Evolutionary conservation across 1,140 invertebrate genomes (phyloP), one percentile per base, ranked within the genome.

Genomic region (Euwallacea similis): DNA sequence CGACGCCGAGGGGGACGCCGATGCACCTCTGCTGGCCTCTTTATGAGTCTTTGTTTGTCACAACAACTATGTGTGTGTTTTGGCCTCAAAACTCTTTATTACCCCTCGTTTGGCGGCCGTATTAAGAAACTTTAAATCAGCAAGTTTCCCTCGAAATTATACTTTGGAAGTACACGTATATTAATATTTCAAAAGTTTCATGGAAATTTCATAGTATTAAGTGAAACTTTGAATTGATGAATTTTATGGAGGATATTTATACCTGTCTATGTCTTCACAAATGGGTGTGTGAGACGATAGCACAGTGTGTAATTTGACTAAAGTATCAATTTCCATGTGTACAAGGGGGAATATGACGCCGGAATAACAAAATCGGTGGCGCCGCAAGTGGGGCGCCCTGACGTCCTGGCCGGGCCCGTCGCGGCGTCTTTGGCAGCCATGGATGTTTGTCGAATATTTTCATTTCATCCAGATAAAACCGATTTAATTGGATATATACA

Each of bases 381-480:
- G 61, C 61, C 61, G 61, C 61, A 16, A 63, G 10, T 15, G 61
- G 61, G 43, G 61, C 61, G 43, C 21, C 61, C 44, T 16, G 43
- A 63, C 44, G 43, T 42, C 61, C 42, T 11, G 44, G n/a, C 42
- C 43, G 61, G 61, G 43, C 33, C 61, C 61, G 61, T 63, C 61
- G 61, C 44, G 61, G 46, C 61, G 61, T 63, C 61, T 63, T 63
- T 63, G 61, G 61, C 61, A 63, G 42, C 43, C 46, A 63, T 63
- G 61, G 61, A 63, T 63, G 61, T 63, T 63, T 63, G 61, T 63
- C 61, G 61, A 63, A 63, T 63, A 63, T 63, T 63, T 63, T 63
- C 61, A 63, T 63, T 63, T 63, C 61, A 63, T 63, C 61, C 61
- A 63, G 61, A 63, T 63, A 63, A 63, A 63, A 63, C 61, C 42